Base-by-base conservation (phyloP, 2,888 invertebrate species). In the Synergus umbraculus region DNA sequence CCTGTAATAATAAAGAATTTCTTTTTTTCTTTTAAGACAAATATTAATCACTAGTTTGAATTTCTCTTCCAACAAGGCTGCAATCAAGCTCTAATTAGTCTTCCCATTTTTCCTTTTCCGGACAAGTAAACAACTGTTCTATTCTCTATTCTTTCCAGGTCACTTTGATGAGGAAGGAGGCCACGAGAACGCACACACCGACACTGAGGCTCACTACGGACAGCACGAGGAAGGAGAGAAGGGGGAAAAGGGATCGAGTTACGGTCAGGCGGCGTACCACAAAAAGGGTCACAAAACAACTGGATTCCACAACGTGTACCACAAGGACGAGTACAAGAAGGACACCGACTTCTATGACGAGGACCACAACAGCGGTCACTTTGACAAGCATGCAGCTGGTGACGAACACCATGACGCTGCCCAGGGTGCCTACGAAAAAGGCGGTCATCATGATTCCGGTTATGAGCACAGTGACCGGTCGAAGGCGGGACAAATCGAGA, bases 321-420 rank as follows among this genome's bases (percentile, higher is more conserved):
- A 94, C 92, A 96, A 96, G 93, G 95, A 96, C 88, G 96, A 96
- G 90, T 96, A 94, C 93, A 96, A 96, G 91, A 96, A 96, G 88
- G 95, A 96, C 87, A 96, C 96, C 85, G 95, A 95, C 86, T 96
- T 96, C 92, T 96, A 96, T 89, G 96, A 96, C 87, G 95, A 95
- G 78, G 94, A 94, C 43, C 95, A 96, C 88, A 94, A 94, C 77
- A 94, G 93, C 76, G 96, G 95, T 0, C 94, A 95, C 88, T 95
- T 94, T 88, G 94, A 94, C 81, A 95, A 95, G 87, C 94, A 95
- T 88, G 95, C 94, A 0, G 93, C 93, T 83, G 92, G 93, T 81
- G 93, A 94, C 80, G 93, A 93, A 60, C 93, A 94, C 60, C 94
- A 95, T 82, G 93, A 93, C 0, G 92, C 93, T 1, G 93, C 93